phyloP scores from a whole-genome alignment of 1,140 invertebrate species.

The Nasonia vitripennis region DNA sequence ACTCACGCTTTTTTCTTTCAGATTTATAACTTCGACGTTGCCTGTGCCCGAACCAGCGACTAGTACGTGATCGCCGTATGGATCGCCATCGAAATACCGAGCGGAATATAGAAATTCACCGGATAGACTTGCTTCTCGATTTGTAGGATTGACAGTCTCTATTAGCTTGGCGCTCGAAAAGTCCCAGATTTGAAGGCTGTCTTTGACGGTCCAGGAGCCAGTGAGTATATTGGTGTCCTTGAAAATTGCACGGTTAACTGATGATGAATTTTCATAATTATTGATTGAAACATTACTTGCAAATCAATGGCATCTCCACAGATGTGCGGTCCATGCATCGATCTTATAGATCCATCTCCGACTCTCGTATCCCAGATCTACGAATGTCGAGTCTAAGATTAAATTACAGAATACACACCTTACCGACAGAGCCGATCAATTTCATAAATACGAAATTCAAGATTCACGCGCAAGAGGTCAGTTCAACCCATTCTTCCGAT shows the following conservation, averaged over 20 bases:
- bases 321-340: slow-evolving; percentile 65
- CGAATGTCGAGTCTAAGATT: neutral
- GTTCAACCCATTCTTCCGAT: neutral
- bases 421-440: neutral
- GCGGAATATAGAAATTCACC: slow-evolving; percentile 66
- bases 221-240: slow-evolving; percentile 56
- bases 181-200: slow-evolving; percentile 67
- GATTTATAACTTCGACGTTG: slow-evolving; percentile 64
- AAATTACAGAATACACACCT: neutral
- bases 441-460: neutral
- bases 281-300: slow-evolving; percentile 50
- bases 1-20: slow-evolving; percentile 63
- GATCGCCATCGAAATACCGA: slow-evolving; percentile 65
- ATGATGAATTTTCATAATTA: neutral
- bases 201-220: slow-evolving; percentile 64
- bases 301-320: slow-evolving; percentile 68
- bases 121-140: slow-evolving; percentile 59
- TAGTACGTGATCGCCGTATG: slow-evolving; percentile 59
- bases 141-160: slow-evolving; percentile 62
- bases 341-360: slow-evolving; percentile 55
- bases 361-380: slow-evolving; percentile 68
- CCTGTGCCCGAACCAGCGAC: slow-evolving; percentile 63
- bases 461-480: slow-evolving; percentile 12
- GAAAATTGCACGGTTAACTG: neutral
- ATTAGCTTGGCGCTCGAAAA: slow-evolving; percentile 62